These are phyloP conservation scores for Xenopus petersii DNA, from an alignment of 2,797 vertebrate species.

Conservation along the genomic window DNA sequence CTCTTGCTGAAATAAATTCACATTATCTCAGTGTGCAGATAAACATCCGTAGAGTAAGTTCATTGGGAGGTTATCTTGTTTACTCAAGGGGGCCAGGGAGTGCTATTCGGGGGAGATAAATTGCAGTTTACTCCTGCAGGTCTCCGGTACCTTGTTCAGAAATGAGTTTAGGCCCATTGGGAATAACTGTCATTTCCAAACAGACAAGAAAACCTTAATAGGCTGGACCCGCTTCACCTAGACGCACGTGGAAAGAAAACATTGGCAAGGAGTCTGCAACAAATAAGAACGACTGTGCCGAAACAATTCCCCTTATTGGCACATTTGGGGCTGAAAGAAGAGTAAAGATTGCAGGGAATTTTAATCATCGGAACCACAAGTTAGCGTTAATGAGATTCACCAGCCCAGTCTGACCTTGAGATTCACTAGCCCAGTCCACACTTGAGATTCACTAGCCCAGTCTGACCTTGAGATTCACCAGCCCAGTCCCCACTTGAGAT, in stretches of 20 bases:
- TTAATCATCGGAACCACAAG: too few relatives aligned
- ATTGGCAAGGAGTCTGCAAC: background rate
- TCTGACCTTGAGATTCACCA: too few relatives aligned
- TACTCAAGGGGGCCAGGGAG: constrained; percentile 51
- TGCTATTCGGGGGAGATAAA: constrained; percentile 63
- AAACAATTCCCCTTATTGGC: too few relatives aligned
- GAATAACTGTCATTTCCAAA: constrained; percentile 72
- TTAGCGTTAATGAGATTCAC: too few relatives aligned
- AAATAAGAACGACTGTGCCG: too few relatives aligned
- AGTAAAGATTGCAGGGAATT: too few relatives aligned
- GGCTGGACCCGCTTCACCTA: constrained; percentile 56
- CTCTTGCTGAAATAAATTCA: constrained; percentile 61
- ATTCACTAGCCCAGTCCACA: too few relatives aligned
- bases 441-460: too few relatives aligned
- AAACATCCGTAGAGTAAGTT: constrained; percentile 70
- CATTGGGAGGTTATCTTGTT: constrained; percentile 70
- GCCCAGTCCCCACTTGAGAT: too few relatives aligned
- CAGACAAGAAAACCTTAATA: constrained; percentile 59
- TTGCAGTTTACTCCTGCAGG: constrained; percentile 62
- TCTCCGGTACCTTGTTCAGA: constrained; percentile 67
- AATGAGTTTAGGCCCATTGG: constrained; percentile 76
- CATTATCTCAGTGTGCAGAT: constrained; percentile 58
- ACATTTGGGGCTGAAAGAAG: too few relatives aligned
- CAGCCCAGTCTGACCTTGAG: too few relatives aligned
- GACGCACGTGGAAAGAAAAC: constrained; percentile 48